Evolutionary conservation across 1,140 invertebrate genomes (phyloP).

Genomic region (Trichoplusia ni): DNA sequence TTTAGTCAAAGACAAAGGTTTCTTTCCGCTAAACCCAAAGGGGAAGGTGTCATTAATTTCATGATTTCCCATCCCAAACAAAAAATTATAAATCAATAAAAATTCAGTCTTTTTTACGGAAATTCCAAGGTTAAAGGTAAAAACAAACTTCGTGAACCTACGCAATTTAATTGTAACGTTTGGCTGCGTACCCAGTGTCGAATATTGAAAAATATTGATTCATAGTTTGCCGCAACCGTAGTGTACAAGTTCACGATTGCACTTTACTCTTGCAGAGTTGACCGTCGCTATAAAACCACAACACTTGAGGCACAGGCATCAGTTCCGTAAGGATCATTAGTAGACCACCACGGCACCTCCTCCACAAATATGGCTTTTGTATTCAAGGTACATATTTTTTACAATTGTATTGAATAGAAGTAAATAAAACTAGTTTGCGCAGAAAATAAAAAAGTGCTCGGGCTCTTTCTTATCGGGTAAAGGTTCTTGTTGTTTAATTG

Average conservation of each 20-base stretch:
- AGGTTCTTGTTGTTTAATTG: no score
- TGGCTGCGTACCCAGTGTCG: slow-evolving; percentile 48
- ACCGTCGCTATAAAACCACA: slow-evolving; percentile 72
- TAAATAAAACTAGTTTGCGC: no score
- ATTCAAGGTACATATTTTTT: slow-evolving; percentile 66
- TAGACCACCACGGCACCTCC: slow-evolving; percentile 19
- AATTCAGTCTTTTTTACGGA: no score
- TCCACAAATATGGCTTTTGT: slow-evolving; percentile 65
- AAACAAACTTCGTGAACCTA: slow-evolving; percentile 32
- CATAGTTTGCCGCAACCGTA: slow-evolving; percentile 72
- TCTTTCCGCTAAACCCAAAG: no score
- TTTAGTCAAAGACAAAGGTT: no score
- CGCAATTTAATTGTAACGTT: slow-evolving; percentile 54
- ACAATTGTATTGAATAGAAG: no score
- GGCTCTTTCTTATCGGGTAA: no score
- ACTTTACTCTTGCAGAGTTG: slow-evolving; percentile 61
- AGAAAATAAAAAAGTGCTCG: no score
- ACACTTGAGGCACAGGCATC: slow-evolving; percentile 48
- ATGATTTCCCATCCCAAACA: no score
- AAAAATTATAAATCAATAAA: neutral
- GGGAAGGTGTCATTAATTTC: no score
- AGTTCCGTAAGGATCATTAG: slow-evolving; percentile 57
- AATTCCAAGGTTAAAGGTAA: slow-evolving; percentile 5
- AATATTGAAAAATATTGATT: slow-evolving; percentile 79
- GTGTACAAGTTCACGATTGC: slow-evolving; percentile 68